A percentile compares a stretch with the other conserved stretches of the same genome.
phyloP scores from a whole-genome alignment of 2,888 invertebrate species.

The Acleris emargana region DNA sequence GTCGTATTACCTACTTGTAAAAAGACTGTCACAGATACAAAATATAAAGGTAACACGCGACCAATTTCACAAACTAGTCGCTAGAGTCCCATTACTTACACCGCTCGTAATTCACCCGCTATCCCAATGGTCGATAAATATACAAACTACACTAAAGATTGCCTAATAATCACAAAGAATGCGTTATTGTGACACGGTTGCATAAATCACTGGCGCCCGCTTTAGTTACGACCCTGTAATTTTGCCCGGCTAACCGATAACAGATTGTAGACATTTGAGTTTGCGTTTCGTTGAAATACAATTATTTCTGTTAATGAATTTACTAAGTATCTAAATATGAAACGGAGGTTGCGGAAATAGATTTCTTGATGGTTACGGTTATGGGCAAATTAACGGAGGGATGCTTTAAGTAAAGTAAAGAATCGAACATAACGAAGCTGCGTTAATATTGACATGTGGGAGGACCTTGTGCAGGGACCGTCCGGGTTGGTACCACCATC shows the following conservation, averaged over 20 bases:
- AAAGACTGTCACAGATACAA: neutral
- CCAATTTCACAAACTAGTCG: conserved; percentile 25
- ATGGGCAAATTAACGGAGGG: no score
- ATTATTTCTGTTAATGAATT: no score
- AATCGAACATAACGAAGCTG: no score
- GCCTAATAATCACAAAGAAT: conserved; percentile 49
- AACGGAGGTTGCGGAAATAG: no score
- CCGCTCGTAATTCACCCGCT: conserved; percentile 22
- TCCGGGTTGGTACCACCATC: no score
- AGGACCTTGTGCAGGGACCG: no score
- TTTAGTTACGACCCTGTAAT: conserved; percentile 41
- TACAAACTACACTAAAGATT: conserved; percentile 47
- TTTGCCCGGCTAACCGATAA: conserved; percentile 29
- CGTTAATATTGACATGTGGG: no score
- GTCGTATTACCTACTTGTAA: neutral
- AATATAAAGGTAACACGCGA: conserved; percentile 4
- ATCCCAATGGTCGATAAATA: conserved; percentile 38
- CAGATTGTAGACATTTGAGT: conserved; percentile 27
- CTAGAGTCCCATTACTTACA: conserved; percentile 32
- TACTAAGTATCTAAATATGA: no score
- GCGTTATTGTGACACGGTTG: conserved; percentile 44
- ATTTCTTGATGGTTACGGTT: no score
- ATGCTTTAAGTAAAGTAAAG: no score
- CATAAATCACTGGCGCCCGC: conserved; percentile 38
- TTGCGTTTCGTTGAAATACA: neutral